Conservation (phyloP, 2,797 vertebrate species). For the Oreochromis grahami region DNA sequence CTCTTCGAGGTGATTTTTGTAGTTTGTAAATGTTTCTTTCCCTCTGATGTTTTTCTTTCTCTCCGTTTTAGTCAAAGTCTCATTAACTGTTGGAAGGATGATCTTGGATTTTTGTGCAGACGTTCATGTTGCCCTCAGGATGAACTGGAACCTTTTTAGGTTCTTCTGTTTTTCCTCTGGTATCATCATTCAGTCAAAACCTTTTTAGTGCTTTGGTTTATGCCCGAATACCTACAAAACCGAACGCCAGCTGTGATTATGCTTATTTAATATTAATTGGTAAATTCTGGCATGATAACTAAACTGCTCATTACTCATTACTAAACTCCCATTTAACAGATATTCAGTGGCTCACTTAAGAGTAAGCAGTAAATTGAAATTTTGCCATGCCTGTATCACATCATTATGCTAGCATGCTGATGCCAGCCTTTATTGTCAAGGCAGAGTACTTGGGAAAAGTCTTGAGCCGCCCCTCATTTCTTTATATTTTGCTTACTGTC, state of each 20-base stretch:
- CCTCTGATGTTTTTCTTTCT: background rate
- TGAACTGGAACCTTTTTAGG: background rate
- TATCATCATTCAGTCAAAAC: background rate
- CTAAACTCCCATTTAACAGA: background rate
- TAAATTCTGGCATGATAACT: background rate
- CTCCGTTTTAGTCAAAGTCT: background rate
- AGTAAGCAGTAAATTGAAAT: background rate
- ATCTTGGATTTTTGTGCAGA: background rate
- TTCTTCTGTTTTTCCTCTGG: background rate
- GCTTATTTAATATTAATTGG: background rate
- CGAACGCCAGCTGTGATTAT: background rate
- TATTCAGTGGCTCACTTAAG: background rate
- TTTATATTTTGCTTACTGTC: background rate
- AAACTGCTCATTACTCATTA: background rate
- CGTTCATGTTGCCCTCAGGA: background rate
- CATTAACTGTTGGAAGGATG: background rate
- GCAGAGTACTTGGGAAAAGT: background rate
- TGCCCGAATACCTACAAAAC: background rate
- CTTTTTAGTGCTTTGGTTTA: background rate
- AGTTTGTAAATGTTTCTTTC: background rate
- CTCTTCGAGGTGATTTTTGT: background rate
- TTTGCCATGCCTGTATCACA: background rate
- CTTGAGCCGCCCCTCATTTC: background rate
- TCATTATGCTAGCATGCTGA: background rate
- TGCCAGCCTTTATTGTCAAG: background rate